Evolutionary conservation across 2,797 vertebrate genomes (phyloP), one percentile per base, ranked within the genome.

Genomic region (Cheirogaleus major): DNA sequence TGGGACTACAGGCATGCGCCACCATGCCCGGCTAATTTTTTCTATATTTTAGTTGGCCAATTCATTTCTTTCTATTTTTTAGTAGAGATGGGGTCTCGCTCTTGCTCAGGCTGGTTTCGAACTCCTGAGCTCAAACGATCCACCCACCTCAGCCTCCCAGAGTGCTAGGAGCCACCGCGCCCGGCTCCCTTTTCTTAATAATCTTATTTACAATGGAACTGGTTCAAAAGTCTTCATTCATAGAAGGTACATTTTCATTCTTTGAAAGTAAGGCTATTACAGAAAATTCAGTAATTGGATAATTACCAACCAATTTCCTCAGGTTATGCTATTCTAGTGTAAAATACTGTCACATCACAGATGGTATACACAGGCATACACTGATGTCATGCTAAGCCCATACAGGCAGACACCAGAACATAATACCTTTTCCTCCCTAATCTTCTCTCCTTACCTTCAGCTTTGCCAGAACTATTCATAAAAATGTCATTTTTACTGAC

Each of bases 161-260:
- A n/a, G n/a, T n/a, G n/a, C n/a, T n/a, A n/a, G n/a, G n/a, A n/a
- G n/a, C n/a, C n/a, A n/a, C n/a, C n/a, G n/a, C n/a, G n/a, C n/a
- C n/a, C n/a, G n/a, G n/a, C n/a, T n/a, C n/a, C n/a, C n/a, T n/a
- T n/a, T n/a, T n/a, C n/a, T n/a, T 91, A 69, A 61, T 48, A 20
- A 78, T 76, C 38, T 59, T 72, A 82, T 35, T 91, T 93, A 15
- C 35, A 81, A 59, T 0, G 67, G 59, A 93, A 52, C 12, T 32
- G 50, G 50, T 80, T 92, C 67, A 92, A 86, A 96, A 84, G 80
- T 13, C 57, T 86, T 41, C 80, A 79, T 52, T 75, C 81, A 83
- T 2, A 73, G 78, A 81, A 69, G 48, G 32, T 6, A 48, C 1
- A 4, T 41, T 93, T 85, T 94, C 35, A 61, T 73, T 93, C 50